phyloP scores from a whole-genome alignment of 2,797 vertebrate genomes.

The Darevskia mixta region DNA sequence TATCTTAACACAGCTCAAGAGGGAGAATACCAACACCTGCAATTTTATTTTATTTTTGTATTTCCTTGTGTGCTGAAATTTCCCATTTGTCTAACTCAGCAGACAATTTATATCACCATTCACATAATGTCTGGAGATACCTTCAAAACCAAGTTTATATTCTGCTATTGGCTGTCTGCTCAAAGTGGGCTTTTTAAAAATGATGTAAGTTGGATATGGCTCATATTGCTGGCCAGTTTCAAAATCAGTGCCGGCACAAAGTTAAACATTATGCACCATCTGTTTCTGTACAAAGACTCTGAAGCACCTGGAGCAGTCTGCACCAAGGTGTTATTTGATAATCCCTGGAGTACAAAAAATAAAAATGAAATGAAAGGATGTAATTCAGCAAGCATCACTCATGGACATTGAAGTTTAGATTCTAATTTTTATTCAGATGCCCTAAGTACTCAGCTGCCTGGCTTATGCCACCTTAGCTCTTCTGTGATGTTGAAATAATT shows the following conservation, averaged over 20 bases:
- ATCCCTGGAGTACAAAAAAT: background rate
- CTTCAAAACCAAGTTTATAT: background rate
- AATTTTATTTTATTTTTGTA: background rate
- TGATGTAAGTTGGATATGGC: background rate
- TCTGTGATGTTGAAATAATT: background rate
- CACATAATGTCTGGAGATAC: background rate
- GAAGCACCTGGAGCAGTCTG: background rate
- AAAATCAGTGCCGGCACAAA: background rate
- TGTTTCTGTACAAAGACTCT: background rate
- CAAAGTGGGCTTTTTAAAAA: background rate
- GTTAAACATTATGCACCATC: background rate
- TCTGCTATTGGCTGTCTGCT: background rate
- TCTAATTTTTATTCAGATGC: background rate
- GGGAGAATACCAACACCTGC: background rate
- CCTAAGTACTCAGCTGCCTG: background rate
- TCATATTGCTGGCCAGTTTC: background rate
- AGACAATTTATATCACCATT: background rate
- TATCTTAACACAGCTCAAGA: background rate
- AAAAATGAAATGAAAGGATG: background rate
- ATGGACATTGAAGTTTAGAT: background rate
- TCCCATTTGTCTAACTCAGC: background rate
- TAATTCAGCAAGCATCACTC: background rate
- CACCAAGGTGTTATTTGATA: background rate
- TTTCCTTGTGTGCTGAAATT: background rate
- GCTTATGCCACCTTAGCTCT: no score